Base-by-base conservation (phyloP, 2,888 invertebrate genomes). In the Dryococelus australis region DNA sequence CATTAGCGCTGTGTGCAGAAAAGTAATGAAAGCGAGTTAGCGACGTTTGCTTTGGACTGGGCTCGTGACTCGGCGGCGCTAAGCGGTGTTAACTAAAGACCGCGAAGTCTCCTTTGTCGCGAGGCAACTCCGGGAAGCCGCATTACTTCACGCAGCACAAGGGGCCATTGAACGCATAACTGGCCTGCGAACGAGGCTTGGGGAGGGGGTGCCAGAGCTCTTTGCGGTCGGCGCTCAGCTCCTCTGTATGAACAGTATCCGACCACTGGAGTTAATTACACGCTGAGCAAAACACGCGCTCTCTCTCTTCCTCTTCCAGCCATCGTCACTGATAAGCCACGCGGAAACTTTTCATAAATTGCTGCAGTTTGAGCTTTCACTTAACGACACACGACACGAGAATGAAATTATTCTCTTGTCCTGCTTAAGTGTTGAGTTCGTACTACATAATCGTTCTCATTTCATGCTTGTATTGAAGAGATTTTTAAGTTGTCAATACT, bases 231-330 rank as follows among this genome's bases (percentile, higher is more conserved):
- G 2, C n/a, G 8, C 20, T 24, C n/a, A 24, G 65, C 65, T n/a
- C 65, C 65, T 65, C 65, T 65, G 65, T 65, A 65, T 65, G 65
- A 65, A 65, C 65, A 65, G 65, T 65, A 65, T 65, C 65, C 65
- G 24, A 65, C 65, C 65, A 65, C 65, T 65, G n/a, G 65, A 65
- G 65, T 65, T 65, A 65, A 65, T 65, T 65, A 65, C n/a, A 65
- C 65, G 65, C 65, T 65, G 8, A 65, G 65, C 6, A 65, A 65
- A 65, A 65, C 65, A 65, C 65, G 10, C 4, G 0, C 24, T 20
- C n/a, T n/a, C 65, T 51, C 51, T 8, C 51, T 20, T 8, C 8
- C 8, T 20, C 51, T 5, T 3, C 51, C 51, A n/a, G 47, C 10
- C 47, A 2, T 8, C 16, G 10, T 12, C 47, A 47, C 47, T 16